Conservation (phyloP, 2,888 invertebrate species). For the Bombyx huttoni region DNA sequence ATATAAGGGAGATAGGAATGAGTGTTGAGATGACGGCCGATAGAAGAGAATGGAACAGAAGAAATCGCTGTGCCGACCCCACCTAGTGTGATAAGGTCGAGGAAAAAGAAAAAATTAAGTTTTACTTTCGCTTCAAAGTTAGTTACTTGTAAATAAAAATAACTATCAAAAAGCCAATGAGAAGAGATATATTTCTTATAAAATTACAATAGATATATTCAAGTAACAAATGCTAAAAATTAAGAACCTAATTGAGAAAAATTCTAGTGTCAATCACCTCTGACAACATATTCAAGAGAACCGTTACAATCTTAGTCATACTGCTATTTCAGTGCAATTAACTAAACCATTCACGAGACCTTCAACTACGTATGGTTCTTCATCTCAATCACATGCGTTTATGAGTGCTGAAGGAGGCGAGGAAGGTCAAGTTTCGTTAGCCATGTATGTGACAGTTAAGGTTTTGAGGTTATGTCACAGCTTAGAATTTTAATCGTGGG, state of each 20-base stretch:
- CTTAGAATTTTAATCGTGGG: slow-evolving; percentile 53
- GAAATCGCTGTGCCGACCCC: too few species aligned
- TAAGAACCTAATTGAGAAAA: background rate
- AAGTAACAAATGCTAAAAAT: background rate
- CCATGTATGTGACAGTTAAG: slow-evolving; percentile 12
- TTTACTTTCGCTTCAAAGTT: too few species aligned
- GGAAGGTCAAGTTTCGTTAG: slow-evolving; percentile 25
- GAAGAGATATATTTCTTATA: too few species aligned
- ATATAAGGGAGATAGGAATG: too few species aligned
- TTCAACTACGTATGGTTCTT: background rate
- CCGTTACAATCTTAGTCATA: slow-evolving; percentile 52
- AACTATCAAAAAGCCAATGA: too few species aligned
- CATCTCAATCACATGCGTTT: background rate
- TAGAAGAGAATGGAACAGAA: too few species aligned
- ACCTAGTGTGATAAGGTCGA: too few species aligned
- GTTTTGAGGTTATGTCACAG: slow-evolving; percentile 47
- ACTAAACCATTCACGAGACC: slow-evolving; percentile 29
- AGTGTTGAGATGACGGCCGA: too few species aligned
- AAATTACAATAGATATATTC: background rate
- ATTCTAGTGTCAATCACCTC: slow-evolving; percentile 12
- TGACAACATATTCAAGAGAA: slow-evolving; percentile 21
- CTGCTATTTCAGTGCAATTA: slow-evolving; percentile 50
- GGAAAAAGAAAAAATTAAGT: too few species aligned
- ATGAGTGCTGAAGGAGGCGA: background rate
- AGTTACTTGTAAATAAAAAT: too few species aligned